Conservation (phyloP, 30 jellyfish, hydroid and myxozoan genomes). For the Hydra vulgaris region DNA sequence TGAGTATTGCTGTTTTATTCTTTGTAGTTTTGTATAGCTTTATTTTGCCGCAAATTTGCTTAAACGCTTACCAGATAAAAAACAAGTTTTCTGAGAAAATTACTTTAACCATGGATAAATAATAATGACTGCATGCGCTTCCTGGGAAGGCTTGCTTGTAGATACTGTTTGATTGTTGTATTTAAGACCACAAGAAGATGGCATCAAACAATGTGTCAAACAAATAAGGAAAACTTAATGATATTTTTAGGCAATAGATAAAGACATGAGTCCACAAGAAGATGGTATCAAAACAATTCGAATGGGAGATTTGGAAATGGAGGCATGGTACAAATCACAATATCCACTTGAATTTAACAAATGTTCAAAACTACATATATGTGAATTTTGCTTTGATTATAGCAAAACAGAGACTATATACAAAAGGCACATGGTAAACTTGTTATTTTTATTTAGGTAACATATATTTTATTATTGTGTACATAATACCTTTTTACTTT, state of each 20-base stretch:
- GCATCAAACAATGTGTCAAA: no score
- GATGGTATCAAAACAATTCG: conserved; percentile 40
- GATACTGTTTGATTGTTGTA: no score
- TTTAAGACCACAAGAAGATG: no score
- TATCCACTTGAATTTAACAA: conserved; percentile 50
- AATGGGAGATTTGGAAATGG: conserved; percentile 61
- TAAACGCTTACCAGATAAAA: no score
- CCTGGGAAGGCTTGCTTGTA: no score
- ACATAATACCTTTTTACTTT: neutral
- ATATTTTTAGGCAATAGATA: conserved; percentile 21
- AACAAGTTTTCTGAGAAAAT: no score
- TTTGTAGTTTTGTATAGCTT: no score
- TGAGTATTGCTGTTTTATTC: no score
- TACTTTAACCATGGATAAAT: no score
- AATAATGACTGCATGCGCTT: no score
- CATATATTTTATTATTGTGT: neutral
- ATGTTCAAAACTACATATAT: conserved; percentile 42
- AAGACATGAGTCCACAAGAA: conserved; percentile 15
- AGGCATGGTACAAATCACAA: conserved; percentile 79
- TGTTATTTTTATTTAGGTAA: neutral
- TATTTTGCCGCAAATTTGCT: no score
- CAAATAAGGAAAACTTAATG: neutral
- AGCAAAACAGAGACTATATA: conserved; percentile 65
- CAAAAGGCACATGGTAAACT: conserved; percentile 67
- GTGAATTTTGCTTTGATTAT: conserved; percentile 70